Conservation (phyloP, 1,140 invertebrate species). For the Pantala flavescens region DNA sequence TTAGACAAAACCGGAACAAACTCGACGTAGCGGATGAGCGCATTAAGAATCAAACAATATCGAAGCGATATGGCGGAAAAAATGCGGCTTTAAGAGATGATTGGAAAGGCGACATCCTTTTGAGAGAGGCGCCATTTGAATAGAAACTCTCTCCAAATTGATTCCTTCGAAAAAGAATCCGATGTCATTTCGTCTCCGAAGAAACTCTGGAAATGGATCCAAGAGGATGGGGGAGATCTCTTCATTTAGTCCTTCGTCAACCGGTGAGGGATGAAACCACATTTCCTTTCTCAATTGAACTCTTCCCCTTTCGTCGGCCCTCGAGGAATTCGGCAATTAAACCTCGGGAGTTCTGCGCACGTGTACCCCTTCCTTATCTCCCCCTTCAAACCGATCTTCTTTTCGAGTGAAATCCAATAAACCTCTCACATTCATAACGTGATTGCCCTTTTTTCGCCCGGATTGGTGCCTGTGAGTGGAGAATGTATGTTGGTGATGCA, state of each 20-base stretch:
- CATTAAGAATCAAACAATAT: background rate
- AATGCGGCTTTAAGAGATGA: background rate
- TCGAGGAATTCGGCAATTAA: slow-evolving; percentile 1
- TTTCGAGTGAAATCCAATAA: no score
- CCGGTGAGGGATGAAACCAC: background rate
- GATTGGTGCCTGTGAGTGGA: no score
- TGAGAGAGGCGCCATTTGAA: no score
- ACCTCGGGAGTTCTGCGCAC: background rate
- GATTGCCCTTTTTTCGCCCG: no score
- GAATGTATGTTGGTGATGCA: no score
- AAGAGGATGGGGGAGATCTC: background rate
- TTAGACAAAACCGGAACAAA: no score
- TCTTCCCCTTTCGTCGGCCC: background rate
- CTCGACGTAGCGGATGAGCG: no score
- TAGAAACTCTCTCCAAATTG: no score
- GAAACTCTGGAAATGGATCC: background rate
- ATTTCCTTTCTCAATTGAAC: slow-evolving; percentile 10
- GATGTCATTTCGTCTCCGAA: background rate
- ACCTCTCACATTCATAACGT: no score
- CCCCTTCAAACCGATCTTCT: background rate
- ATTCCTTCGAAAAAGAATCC: background rate
- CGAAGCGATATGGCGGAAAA: background rate
- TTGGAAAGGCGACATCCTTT: background rate
- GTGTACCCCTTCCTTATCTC: background rate
- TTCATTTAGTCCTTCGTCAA: background rate